Evolutionary conservation across 2,888 invertebrate species (phyloP), one percentile per base, ranked within the genome.

Genomic region (Eupithecia vulgata): DNA sequence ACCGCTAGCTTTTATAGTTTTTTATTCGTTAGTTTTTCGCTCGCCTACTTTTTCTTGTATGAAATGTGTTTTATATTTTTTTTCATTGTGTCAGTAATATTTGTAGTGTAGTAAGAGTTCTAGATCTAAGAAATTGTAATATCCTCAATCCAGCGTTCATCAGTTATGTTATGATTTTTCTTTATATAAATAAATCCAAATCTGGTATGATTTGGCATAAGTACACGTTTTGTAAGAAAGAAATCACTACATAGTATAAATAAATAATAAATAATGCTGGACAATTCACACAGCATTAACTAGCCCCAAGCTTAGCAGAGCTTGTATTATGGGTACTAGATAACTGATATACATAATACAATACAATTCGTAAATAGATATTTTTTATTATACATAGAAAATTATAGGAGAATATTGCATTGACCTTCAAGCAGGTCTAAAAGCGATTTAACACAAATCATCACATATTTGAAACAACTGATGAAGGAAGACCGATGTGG

Each of bases 1-100:
- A 72, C 72, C 69, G 69, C 69, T 75, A 59, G 71, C 57, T 64
- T 67, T 72, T 65, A 42, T 70, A 34, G 52, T 64, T 67, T 68
- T 35, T 62, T 37, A 48, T 52, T 52, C 40, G 37, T 62, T 67
- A 12, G 21, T 35, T 73, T 64, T 67, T 42, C 15, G 42, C 42
- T 68, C n/a, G 37, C 4, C 17, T 21, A 5, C 45, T 72, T 48
- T 45, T 61, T 64, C 64, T 64, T 40, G 64, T 64, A 21, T 65
- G n/a, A 64, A 35, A 62, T 35, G 61, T 57, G 21, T 61, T 45
- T 61, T 71, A 21, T 48, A 35, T 48, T 13, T 68, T 7, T 64
- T 42, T 25, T 59, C 42, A 30, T 70, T 71, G n/a, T 17, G 6
- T 15, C 34, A 7, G 17, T 59, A 30, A 48, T 48, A 8, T 48